Percentiles rank a stretch among this genome's conserved stretches.
These are phyloP conservation scores for Drosophila longiperda DNA, from an alignment of 2,888 invertebrate species.

Conservation along the genomic window DNA sequence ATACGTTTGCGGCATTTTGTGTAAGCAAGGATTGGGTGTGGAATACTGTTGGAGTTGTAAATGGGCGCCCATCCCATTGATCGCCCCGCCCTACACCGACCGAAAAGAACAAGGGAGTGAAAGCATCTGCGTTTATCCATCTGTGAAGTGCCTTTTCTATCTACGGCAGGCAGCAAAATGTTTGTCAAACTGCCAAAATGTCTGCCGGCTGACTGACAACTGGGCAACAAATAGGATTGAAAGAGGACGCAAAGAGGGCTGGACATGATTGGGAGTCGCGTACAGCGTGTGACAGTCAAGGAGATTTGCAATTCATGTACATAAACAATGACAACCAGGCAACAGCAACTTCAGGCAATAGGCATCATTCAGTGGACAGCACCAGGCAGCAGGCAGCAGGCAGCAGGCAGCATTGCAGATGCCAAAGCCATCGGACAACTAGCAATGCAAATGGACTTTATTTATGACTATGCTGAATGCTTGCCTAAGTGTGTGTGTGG, in stretches of 20 bases:
- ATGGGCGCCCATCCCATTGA: constrained; percentile 1
- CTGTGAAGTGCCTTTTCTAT: constrained; percentile 45
- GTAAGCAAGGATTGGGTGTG: constrained; percentile 5
- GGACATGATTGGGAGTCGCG: not conserved
- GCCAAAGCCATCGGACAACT: constrained; percentile 54
- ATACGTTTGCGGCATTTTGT: constrained; percentile 38
- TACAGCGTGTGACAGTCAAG: constrained; percentile 42
- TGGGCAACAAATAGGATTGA: not conserved
- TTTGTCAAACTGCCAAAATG: constrained; percentile 69
- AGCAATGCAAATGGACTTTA: constrained; percentile 69
- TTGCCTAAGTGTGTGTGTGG: constrained; percentile 1
- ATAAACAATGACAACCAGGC: constrained; percentile 66
- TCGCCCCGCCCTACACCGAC: not conserved
- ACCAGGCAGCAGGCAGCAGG: constrained; percentile 9
- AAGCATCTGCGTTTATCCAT: constrained; percentile 45
- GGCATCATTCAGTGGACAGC: constrained; percentile 14
- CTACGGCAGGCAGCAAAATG: constrained; percentile 63
- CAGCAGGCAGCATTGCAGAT: constrained; percentile 47
- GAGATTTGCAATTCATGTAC: constrained; percentile 71
- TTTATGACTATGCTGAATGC: constrained; percentile 61
- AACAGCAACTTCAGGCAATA: constrained; percentile 20
- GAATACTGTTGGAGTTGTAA: constrained; percentile 11
- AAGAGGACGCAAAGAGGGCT: not conserved
- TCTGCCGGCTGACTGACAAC: constrained; percentile 45
- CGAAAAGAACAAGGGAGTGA: constrained; percentile 18